Conservation (phyloP, 2,888 invertebrate genomes). For the Pammene aurita region DNA sequence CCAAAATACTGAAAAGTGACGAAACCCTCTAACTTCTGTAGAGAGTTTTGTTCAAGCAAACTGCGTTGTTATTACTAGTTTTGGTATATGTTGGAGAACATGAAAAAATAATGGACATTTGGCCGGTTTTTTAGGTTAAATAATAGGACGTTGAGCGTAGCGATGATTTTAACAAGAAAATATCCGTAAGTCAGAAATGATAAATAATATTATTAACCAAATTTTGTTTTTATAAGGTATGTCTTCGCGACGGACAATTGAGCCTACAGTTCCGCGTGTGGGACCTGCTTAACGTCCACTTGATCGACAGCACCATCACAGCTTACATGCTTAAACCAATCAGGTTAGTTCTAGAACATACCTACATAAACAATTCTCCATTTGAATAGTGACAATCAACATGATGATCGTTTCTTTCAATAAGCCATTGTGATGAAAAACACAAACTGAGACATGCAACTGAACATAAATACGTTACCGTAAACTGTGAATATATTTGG, state of each 20-base stretch:
- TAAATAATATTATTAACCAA: too few relatives aligned
- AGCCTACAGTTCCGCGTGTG: conserved; percentile 92
- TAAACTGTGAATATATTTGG: neutral
- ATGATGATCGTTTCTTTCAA: conserved; percentile 26
- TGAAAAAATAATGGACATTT: too few relatives aligned
- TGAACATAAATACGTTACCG: conserved; percentile 7
- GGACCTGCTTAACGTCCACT: conserved; percentile 89
- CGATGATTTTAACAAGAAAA: too few relatives aligned
- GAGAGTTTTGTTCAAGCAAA: too few relatives aligned
- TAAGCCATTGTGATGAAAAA: conserved; percentile 25
- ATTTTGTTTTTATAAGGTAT: conserved; percentile 79
- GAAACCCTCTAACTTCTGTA: too few relatives aligned
- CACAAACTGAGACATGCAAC: conserved; percentile 32
- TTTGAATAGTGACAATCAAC: neutral
- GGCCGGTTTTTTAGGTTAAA: too few relatives aligned
- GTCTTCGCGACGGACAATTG: conserved; percentile 89
- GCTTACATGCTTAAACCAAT: conserved; percentile 85
- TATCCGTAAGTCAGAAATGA: too few relatives aligned
- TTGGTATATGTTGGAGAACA: too few relatives aligned
- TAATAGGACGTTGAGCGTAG: too few relatives aligned
- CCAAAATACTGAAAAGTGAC: too few relatives aligned
- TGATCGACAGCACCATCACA: conserved; percentile 90
- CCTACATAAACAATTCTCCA: neutral
- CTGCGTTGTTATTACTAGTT: too few relatives aligned
- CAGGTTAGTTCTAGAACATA: conserved; percentile 53